Evolutionary conservation across 2,797 vertebrate species (phyloP).

Genomic region (Siniperca obscura): DNA sequence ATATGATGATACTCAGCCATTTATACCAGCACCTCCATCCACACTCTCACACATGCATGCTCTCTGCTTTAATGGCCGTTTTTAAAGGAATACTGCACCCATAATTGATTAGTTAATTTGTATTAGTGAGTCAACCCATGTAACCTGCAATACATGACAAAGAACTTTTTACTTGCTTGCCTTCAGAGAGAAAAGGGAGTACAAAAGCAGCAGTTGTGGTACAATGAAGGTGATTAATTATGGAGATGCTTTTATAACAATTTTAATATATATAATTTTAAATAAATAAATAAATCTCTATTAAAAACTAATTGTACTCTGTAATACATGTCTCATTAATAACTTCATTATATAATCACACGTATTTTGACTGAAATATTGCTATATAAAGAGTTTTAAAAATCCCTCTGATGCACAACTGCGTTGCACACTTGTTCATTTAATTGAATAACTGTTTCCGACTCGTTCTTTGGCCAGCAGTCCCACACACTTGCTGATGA

Average conservation of each 20-base stretch:
- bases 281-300: not conserved
- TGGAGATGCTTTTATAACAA: not conserved
- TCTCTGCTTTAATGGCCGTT: conserved; percentile 8
- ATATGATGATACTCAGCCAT: conserved; percentile 43
- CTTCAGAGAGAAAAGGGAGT: not conserved
- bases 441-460: not conserved
- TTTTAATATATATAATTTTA: not conserved
- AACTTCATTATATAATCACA: not conserved
- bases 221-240: not conserved
- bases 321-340: not conserved
- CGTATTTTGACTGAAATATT: not conserved
- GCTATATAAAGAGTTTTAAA: not conserved
- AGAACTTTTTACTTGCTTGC: not conserved
- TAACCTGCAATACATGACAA: not conserved
- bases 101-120: not conserved
- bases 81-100: conserved; percentile 10
- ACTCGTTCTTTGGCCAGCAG: not conserved
- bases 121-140: not conserved
- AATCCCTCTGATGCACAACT: not conserved
- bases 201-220: not conserved
- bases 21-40: conserved; percentile 9
- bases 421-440: not conserved
- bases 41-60: not conserved
- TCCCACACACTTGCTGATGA: not conserved
- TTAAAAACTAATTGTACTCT: not conserved